phyloP scores from a whole-genome alignment of 2,888 invertebrate genomes.

The Drosophila maculinotata region DNA sequence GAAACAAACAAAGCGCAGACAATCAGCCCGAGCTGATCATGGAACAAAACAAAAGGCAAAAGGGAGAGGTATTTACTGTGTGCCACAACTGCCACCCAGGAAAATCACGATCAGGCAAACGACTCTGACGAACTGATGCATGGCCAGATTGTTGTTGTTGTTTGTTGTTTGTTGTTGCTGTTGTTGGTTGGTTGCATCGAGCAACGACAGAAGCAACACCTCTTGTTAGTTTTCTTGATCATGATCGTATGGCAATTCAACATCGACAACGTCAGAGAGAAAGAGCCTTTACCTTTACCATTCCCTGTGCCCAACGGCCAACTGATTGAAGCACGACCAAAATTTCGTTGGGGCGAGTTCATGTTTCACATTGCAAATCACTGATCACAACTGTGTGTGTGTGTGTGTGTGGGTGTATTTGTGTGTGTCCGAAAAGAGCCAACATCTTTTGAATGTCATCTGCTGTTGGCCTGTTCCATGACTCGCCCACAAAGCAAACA shows the following conservation, averaged over 20 bases:
- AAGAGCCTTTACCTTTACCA: neutral
- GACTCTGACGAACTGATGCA: slow-evolving; percentile 61
- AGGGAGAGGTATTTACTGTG: slow-evolving; percentile 4
- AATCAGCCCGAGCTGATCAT: slow-evolving; percentile 51
- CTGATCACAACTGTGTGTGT: slow-evolving; percentile 31
- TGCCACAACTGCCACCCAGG: slow-evolving; percentile 61
- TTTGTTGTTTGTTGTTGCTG: slow-evolving; percentile 12
- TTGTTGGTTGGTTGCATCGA: slow-evolving; percentile 28
- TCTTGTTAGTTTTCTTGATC: slow-evolving; percentile 83
- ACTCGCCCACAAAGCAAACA: slow-evolving; percentile 54
- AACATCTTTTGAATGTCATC: slow-evolving; percentile 27
- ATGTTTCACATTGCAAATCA: slow-evolving; percentile 69
- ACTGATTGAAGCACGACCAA: slow-evolving; percentile 58
- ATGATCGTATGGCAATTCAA: slow-evolving; percentile 60
- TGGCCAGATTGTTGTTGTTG: slow-evolving; percentile 39
- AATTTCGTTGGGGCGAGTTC: slow-evolving; percentile 62
- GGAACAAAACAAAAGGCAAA: slow-evolving; percentile 40
- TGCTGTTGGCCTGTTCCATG: no score
- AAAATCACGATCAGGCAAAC: slow-evolving; percentile 66
- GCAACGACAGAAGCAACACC: slow-evolving; percentile 79
- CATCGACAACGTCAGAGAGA: slow-evolving; percentile 14
- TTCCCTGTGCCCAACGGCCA: slow-evolving; percentile 37
- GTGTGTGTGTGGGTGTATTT: slow-evolving; percentile 16
- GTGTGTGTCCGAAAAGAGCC: slow-evolving; percentile 6
- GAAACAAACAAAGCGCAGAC: slow-evolving; percentile 72